These are phyloP conservation scores for Amphibalanus amphitrite DNA, from an alignment of 1,140 invertebrate species.

Conservation along the genomic window DNA sequence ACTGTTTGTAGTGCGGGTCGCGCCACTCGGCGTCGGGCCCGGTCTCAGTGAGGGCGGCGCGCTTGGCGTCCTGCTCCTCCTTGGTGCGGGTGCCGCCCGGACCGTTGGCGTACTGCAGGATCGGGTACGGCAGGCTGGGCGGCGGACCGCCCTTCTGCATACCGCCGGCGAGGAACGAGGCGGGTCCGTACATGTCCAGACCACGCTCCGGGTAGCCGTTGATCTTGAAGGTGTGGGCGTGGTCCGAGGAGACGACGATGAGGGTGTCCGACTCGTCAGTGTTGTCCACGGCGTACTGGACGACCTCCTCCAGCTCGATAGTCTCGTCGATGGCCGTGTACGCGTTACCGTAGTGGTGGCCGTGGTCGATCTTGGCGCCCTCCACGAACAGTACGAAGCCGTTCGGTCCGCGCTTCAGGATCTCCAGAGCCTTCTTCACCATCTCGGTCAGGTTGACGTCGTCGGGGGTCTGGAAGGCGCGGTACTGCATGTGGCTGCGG, in stretches of 20 bases:
- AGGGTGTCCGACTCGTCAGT: constrained; percentile 41
- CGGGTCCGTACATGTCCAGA: constrained; percentile 35
- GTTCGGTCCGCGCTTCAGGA: constrained; percentile 14
- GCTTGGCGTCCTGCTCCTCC: constrained; percentile 25
- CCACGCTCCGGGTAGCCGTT: constrained; percentile 52
- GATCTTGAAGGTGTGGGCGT: constrained; percentile 51
- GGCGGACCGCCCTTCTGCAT: constrained; percentile 8
- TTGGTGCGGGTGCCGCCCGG: constrained; percentile 26
- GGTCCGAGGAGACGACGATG: constrained; percentile 46
- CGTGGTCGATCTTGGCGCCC: constrained; percentile 50
- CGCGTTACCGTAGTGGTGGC: constrained; percentile 65
- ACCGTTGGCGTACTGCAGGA: constrained; percentile 62
- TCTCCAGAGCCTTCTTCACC: constrained; percentile 18
- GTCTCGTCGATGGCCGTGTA: constrained; percentile 61
- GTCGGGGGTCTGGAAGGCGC: constrained; percentile 32
- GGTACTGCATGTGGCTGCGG: constrained; percentile 43
- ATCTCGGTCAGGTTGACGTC: constrained; percentile 17
- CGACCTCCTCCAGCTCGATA: constrained; percentile 39
- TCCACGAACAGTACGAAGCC: constrained; percentile 20
- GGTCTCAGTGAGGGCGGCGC: neutral
- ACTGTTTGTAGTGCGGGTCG: constrained; percentile 13
- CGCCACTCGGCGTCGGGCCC: constrained; percentile 6
- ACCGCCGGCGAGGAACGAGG: neutral
- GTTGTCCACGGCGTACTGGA: constrained; percentile 33
- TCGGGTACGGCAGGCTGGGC: constrained; percentile 48